Base-by-base conservation (phyloP, 2,113 vertebrate species). In the Agelaius phoeniceus region DNA sequence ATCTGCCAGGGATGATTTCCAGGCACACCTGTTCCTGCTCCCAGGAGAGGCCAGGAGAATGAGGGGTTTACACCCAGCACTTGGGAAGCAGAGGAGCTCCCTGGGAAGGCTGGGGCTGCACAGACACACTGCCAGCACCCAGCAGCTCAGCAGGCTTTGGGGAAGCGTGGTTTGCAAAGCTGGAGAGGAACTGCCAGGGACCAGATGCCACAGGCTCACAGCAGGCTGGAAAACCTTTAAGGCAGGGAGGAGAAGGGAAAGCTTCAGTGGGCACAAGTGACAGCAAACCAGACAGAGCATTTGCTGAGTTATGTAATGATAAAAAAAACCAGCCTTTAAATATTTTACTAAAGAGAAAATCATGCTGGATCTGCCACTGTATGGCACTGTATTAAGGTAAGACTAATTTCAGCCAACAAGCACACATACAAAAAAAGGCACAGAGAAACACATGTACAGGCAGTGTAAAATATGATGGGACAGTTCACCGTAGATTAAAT, bases 201-300 rank as follows among this genome's bases (percentile, higher is more conserved):
- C 11, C 74, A 61, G 33, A 8, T 1, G 6, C 15, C 0, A 0
- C 52, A 24, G 71, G 9, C 7, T 13, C 2, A 6, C 58, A 61
- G 51, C 20, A 65, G 59, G 4, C 35, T 2, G 2, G 39, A 51
- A 78, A 71, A 58, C 28, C n/a, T 71, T 66, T 12, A 31, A 49
- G 65, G 51, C 43, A 46, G 27, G 16, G 61, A 44, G 49, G 24
- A 65, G 82, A 28, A 49, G 28, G 9, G 48, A 21, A 55, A 30
- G 14, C 30, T 35, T 55, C 13, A 4, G 7, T 4, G n/a, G 28
- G 57, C 20, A 55, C 24, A 21, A 51, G 31, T 9, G 49, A 33
- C 54, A 80, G 58, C 41, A 41, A 39, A 69, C 22, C 61, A 66
- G 28, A 7, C 78, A 69, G 14, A 49, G 48, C 1, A 1, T 65